Percentiles rank a stretch among this genome's conserved stretches.
These are phyloP conservation scores for Pteronotus mesoamericanus DNA, from an alignment of 2,797 vertebrate species.

Conservation along the genomic window DNA sequence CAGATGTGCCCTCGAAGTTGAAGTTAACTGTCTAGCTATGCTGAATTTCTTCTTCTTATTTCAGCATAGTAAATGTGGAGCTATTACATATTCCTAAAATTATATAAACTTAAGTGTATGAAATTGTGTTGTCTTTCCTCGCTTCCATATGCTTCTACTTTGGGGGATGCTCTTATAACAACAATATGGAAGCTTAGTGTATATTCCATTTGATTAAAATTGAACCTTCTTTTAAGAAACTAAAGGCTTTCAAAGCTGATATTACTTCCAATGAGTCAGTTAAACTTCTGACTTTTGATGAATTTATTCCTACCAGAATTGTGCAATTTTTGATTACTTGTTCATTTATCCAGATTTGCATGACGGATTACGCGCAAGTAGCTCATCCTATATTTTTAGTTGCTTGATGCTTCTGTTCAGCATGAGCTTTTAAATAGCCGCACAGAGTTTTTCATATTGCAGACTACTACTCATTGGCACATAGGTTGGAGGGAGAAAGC, in stretches of 20 bases:
- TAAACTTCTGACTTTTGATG: slow-evolving; percentile 23
- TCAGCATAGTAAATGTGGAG: slow-evolving; percentile 58
- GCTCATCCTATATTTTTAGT: slow-evolving; percentile 58
- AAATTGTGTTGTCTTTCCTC: slow-evolving; percentile 27
- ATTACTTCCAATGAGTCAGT: slow-evolving; percentile 33
- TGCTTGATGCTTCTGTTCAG: slow-evolving; percentile 43
- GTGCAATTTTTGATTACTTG: slow-evolving; percentile 42
- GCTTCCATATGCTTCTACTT: slow-evolving; percentile 54
- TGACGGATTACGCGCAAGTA: background rate
- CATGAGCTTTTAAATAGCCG: slow-evolving; percentile 43
- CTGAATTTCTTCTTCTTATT: slow-evolving; percentile 43
- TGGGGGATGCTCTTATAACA: slow-evolving; percentile 48
- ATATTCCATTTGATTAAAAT: slow-evolving; percentile 42
- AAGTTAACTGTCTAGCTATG: slow-evolving; percentile 49
- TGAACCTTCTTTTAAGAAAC: slow-evolving; percentile 43
- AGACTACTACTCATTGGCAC: slow-evolving; percentile 29
- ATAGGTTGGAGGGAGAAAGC: background rate
- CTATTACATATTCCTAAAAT: slow-evolving; percentile 67
- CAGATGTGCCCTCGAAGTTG: slow-evolving; percentile 3
- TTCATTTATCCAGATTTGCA: slow-evolving; percentile 45
- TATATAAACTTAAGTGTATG: slow-evolving; percentile 11
- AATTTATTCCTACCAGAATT: slow-evolving; percentile 39
- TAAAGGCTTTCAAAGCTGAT: slow-evolving; percentile 28
- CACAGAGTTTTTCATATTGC: slow-evolving; percentile 44
- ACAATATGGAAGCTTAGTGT: slow-evolving; percentile 26